These are phyloP conservation scores for Erythrocercus mccallii DNA, from an alignment of 2,113 vertebrate genomes.

Conservation along the genomic window DNA sequence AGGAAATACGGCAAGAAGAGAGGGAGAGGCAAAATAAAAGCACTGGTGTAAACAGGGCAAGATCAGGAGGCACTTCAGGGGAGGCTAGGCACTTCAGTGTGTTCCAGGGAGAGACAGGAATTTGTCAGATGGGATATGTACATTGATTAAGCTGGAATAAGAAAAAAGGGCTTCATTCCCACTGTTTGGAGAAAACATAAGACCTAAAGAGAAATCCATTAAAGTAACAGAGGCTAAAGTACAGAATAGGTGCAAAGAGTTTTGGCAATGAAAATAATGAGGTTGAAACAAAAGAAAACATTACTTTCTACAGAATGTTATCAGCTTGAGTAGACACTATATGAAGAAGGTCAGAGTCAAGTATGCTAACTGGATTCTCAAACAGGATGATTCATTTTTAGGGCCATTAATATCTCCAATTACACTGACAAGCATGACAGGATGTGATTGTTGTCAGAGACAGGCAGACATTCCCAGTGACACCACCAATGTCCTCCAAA, in stretches of 20 bases:
- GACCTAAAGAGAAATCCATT: not conserved
- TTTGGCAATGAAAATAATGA: not conserved
- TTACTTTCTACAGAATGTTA: not conserved
- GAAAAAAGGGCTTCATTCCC: not conserved
- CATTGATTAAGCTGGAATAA: not conserved
- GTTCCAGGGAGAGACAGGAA: not conserved
- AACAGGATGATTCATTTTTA: conserved; percentile 30
- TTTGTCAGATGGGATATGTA: not conserved
- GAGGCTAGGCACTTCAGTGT: not conserved
- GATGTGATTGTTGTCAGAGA: conserved; percentile 17
- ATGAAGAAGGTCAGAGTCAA: conserved; percentile 13
- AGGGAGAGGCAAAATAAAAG: not conserved
- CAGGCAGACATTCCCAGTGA: conserved; percentile 3
- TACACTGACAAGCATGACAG: conserved; percentile 9
- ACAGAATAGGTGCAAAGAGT: not conserved
- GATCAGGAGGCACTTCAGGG: not conserved
- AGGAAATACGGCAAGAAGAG: not conserved
- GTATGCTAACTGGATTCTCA: conserved; percentile 19
- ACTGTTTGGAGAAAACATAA: not conserved
- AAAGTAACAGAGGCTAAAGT: not conserved
- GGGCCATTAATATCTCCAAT: conserved; percentile 38
- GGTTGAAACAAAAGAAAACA: not conserved
- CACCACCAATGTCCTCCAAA: not conserved
- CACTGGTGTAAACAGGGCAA: not conserved
- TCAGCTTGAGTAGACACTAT: not conserved